phyloP scores from a whole-genome alignment of 2,797 vertebrate genomes.

The Limnodromus scolopaceus region DNA sequence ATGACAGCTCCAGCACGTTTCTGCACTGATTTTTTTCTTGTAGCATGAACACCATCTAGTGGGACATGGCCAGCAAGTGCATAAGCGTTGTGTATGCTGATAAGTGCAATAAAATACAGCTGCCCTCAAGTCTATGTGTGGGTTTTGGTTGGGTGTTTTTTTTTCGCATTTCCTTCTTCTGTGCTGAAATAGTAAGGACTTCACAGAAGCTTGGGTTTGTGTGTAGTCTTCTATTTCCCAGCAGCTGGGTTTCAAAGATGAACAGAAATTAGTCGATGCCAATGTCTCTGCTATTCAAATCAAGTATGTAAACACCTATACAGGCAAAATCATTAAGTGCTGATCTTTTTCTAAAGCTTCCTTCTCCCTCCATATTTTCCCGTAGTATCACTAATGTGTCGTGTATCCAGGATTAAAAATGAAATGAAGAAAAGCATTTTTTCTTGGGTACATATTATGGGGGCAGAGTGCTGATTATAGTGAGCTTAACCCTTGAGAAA shows the following conservation, averaged over 20 bases:
- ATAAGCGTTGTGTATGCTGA: accelerated
- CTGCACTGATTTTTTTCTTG: neutral
- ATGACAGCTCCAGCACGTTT: accelerated
- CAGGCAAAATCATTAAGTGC: neutral
- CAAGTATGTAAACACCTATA: neutral
- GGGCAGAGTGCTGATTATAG: neutral
- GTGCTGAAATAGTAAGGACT: neutral
- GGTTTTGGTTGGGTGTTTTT: neutral
- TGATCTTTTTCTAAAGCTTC: neutral
- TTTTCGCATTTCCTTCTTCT: neutral
- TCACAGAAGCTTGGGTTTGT: neutral
- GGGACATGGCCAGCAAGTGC: neutral
- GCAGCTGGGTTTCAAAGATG: neutral
- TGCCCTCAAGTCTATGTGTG: neutral
- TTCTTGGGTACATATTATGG: neutral
- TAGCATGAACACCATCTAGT: constrained; percentile 56
- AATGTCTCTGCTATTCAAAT: neutral
- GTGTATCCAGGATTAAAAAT: neutral
- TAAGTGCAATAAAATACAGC: neutral
- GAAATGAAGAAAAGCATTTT: neutral
- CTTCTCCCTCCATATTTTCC: neutral
- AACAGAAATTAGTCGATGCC: neutral
- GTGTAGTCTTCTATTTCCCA: neutral
- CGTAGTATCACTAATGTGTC: neutral
- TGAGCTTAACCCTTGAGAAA: neutral